A percentile compares a stretch with the other conserved stretches of the same genome.
phyloP scores from a whole-genome alignment of 2,888 invertebrate species.

The Biston betularia region DNA sequence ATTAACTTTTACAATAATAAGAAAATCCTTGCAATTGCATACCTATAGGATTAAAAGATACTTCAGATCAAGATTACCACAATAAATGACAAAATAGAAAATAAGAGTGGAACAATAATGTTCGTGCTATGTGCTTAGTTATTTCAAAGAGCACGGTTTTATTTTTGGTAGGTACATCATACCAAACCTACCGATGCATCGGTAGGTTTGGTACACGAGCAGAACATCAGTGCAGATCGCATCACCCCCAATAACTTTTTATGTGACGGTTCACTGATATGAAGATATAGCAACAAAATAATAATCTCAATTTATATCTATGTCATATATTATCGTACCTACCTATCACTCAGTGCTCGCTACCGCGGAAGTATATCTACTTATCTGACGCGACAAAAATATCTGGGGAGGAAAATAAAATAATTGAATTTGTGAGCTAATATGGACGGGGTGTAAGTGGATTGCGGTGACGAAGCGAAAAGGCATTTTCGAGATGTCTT shows the following conservation, averaged over 20 bases:
- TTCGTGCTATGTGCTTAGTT: no score
- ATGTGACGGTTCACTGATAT: not conserved
- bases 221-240: no score
- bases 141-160: not conserved
- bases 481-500: slow-evolving; percentile 8
- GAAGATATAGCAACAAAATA: not conserved
- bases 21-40: no score
- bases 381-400: slow-evolving; percentile 26
- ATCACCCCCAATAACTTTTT: not conserved
- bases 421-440: slow-evolving; percentile 26
- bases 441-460: slow-evolving; percentile 28
- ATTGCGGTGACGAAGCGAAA: slow-evolving; percentile 12
- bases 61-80: no score
- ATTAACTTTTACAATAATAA: no score
- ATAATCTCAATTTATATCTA: slow-evolving; percentile 5
- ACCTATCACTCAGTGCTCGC: not conserved
- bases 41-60: no score
- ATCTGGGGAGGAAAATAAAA: slow-evolving; percentile 29
- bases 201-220: no score
- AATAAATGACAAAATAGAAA: no score
- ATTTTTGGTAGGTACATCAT: no score
- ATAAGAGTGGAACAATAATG: no score
- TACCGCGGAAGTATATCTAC: slow-evolving; percentile 13
- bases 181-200: no score
- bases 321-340: not conserved